Evolutionary conservation across 2,888 invertebrate genomes (phyloP).

Genomic region (Thymelicus lineola): DNA sequence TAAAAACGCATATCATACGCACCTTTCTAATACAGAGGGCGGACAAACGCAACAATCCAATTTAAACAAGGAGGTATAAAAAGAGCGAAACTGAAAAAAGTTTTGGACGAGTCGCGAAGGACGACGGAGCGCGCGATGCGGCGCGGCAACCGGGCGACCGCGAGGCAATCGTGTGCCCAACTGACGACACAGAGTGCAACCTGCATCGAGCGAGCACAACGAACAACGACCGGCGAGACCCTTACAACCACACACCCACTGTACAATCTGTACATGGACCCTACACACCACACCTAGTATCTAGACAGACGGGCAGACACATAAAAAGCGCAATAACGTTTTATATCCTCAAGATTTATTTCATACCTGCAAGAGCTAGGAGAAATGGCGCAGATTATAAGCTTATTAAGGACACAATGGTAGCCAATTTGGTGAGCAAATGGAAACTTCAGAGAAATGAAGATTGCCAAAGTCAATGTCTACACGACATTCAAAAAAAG

Average conservation of each 20-base stretch:
- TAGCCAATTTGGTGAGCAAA: conserved; percentile 5
- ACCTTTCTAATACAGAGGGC: conserved; percentile 40
- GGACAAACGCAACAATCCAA: conserved; percentile 37
- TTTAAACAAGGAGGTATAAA: conserved; percentile 37
- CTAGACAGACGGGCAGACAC: conserved; percentile 43
- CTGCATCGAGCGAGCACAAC: conserved; percentile 41
- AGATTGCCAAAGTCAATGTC: conserved; percentile 4
- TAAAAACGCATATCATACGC: conserved; percentile 23
- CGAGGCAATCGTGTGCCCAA: conserved; percentile 40
- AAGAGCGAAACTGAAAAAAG: conserved; percentile 25
- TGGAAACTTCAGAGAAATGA: conserved; percentile 3
- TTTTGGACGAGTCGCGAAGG: conserved; percentile 39
- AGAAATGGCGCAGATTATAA: conserved; percentile 21
- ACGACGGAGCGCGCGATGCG: conserved; percentile 45
- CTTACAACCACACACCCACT: conserved; percentile 3
- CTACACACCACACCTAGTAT: conserved; percentile 5
- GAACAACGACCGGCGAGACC: conserved; percentile 28
- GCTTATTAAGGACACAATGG: background rate
- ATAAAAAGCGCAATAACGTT: conserved; percentile 48
- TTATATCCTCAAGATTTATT: conserved; percentile 43
- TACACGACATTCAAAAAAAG: conserved; percentile 5
- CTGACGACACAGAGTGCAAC: conserved; percentile 50
- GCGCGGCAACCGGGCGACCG: conserved; percentile 40
- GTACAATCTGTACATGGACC: background rate
- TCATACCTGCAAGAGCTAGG: conserved; percentile 12